A percentile compares a stretch with the other conserved stretches of the same genome.
Conservation (phyloP, 1,140 invertebrate genomes). For the Drosophila albomicans region DNA sequence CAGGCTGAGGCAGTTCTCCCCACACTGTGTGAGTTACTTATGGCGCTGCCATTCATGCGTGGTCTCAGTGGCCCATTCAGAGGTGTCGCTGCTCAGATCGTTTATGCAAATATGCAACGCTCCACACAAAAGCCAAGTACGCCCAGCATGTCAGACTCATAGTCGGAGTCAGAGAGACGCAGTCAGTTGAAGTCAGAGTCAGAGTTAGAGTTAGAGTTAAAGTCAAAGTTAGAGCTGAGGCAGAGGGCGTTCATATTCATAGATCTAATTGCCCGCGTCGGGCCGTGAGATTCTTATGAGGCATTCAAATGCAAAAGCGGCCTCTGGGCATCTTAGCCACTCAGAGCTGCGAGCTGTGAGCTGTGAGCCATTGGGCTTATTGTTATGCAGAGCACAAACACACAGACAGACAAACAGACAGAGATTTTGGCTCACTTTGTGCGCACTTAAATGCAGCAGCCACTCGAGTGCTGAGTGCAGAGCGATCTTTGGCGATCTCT, state of each 20-base stretch:
- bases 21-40: slow-evolving; percentile 22
- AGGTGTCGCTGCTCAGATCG: slow-evolving; percentile 67
- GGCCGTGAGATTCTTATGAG: slow-evolving; percentile 53
- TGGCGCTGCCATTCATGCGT: slow-evolving; percentile 67
- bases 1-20: slow-evolving; percentile 23
- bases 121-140: slow-evolving; percentile 61
- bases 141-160: slow-evolving; percentile 64
- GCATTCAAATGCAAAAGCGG: slow-evolving; percentile 51
- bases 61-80: slow-evolving; percentile 67
- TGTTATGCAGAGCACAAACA: slow-evolving; percentile 46
- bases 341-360: not conserved
- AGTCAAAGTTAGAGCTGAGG: slow-evolving; percentile 20
- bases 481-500: slow-evolving; percentile 43
- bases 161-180: slow-evolving; percentile 21
- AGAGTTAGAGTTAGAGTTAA: slow-evolving; percentile 9
- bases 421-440: slow-evolving; percentile 46
- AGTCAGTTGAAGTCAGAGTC: slow-evolving; percentile 20
- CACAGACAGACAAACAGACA: not conserved
- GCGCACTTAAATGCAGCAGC: slow-evolving; percentile 53
- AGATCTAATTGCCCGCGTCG: slow-evolving; percentile 47
- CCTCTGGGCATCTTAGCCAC: slow-evolving; percentile 7
- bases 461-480: slow-evolving; percentile 43
- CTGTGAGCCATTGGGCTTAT: slow-evolving; percentile 26
- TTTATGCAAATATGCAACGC: slow-evolving; percentile 72
- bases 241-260: slow-evolving; percentile 52